Conservation (phyloP, 2,888 invertebrate genomes). For the Argyresthia goedartella region DNA sequence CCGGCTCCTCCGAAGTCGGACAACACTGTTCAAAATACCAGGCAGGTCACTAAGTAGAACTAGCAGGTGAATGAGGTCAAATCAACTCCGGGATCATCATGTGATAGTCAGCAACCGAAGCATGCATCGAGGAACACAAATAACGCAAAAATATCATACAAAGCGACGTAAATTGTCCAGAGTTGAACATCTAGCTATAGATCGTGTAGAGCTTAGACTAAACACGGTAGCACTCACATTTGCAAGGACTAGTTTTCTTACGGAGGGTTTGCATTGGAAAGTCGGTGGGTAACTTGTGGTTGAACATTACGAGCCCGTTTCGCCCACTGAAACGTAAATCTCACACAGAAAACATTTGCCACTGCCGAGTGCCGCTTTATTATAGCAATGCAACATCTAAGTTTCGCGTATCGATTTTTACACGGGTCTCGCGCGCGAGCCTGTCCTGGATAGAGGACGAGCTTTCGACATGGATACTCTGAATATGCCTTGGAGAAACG, state of each 20-base stretch:
- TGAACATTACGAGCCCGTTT: conserved; percentile 49
- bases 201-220: conserved; percentile 31
- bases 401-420: conserved; percentile 3
- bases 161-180: conserved; percentile 44
- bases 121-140: conserved; percentile 55
- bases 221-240: conserved; percentile 80
- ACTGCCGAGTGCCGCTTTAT: conserved; percentile 15
- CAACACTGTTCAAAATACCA: conserved; percentile 65
- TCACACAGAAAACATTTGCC: conserved; percentile 38
- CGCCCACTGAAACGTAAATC: conserved; percentile 27
- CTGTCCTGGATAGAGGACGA: not conserved
- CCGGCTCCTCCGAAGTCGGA: conserved; percentile 26
- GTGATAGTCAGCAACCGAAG: conserved; percentile 24
- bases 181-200: conserved; percentile 42
- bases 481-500: conserved; percentile 18
- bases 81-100: conserved; percentile 4
- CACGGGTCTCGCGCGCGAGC: conserved; percentile 13
- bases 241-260: conserved; percentile 94
- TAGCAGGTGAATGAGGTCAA: conserved; percentile 26
- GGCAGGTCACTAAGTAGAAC: conserved; percentile 46
- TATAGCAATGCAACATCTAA: not conserved
- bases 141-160: conserved; percentile 45
- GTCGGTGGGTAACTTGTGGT: conserved; percentile 70
- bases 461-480: conserved; percentile 11
- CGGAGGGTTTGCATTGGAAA: conserved; percentile 90